phyloP scores from a whole-genome alignment of 92 coral and sea anemone species.

The Parazoanthus swiftii region DNA sequence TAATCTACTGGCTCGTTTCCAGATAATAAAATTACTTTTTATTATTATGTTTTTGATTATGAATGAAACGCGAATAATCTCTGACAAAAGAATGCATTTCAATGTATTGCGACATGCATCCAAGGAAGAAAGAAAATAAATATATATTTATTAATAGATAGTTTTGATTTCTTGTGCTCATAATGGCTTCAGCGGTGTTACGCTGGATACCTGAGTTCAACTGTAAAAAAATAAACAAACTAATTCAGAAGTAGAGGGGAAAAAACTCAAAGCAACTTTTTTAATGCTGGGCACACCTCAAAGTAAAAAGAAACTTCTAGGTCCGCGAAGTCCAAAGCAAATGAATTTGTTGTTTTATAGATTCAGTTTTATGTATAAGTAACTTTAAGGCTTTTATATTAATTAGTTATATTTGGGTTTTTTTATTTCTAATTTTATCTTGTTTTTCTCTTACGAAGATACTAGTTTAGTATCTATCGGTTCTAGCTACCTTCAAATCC shows the following conservation, averaged over 20 bases:
- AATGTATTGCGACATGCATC: background rate
- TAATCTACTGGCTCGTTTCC: background rate
- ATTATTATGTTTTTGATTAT: background rate
- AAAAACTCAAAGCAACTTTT: no score
- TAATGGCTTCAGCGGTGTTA: background rate
- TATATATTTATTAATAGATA: background rate
- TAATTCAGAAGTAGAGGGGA: background rate
- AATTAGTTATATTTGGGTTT: no score
- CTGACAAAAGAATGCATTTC: background rate
- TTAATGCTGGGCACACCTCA: background rate
- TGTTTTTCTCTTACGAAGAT: no score
- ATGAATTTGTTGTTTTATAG: no score
- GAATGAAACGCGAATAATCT: background rate
- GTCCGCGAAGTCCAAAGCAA: background rate
- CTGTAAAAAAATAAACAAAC: background rate
- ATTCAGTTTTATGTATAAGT: no score
- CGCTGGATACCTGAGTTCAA: background rate
- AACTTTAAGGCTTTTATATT: no score
- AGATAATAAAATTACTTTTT: background rate
- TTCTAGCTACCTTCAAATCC: no score
- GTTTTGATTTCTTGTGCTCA: background rate
- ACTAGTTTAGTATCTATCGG: no score
- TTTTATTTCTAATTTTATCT: no score
- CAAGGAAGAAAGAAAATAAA: background rate
- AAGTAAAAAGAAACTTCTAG: background rate